Conservation (phyloP, 2,797 vertebrate genomes). For the Sebastes jordani region DNA sequence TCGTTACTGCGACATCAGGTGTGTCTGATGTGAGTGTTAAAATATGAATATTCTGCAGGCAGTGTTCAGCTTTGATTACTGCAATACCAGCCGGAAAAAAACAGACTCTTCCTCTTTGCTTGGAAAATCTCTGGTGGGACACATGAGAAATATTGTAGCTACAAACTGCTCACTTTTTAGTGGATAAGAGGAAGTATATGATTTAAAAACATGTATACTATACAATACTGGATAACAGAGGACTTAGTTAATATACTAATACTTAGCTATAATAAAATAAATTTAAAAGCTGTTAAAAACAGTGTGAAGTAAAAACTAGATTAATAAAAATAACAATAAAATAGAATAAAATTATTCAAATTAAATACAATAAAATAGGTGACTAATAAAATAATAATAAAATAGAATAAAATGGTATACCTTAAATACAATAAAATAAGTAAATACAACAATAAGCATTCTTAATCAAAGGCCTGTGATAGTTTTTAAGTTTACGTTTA, state of each 20-base stretch:
- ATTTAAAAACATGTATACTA: not conserved
- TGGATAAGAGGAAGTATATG: not conserved
- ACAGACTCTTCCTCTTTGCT: not conserved
- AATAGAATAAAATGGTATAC: too few species aligned
- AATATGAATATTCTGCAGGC: not conserved
- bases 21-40: not conserved
- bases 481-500: too few species aligned
- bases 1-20: not conserved
- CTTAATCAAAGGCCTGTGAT: too few species aligned
- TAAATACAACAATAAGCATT: too few species aligned
- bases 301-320: too few species aligned
- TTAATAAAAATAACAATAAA: too few species aligned
- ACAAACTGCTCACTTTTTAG: not conserved
- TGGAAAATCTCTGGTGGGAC: not conserved
- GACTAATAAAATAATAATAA: too few species aligned
- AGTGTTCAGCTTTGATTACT: not conserved
- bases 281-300: too few species aligned
- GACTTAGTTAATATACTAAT: not conserved
- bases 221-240: not conserved
- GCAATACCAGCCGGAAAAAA: not conserved
- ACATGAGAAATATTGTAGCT: not conserved
- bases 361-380: too few species aligned
- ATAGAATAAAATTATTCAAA: too few species aligned
- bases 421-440: too few species aligned
- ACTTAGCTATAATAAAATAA: too few species aligned